Evolutionary conservation across 2,888 invertebrate species (phyloP), one percentile per base, ranked within the genome.

Genomic region (Tromatobia lineatoria): DNA sequence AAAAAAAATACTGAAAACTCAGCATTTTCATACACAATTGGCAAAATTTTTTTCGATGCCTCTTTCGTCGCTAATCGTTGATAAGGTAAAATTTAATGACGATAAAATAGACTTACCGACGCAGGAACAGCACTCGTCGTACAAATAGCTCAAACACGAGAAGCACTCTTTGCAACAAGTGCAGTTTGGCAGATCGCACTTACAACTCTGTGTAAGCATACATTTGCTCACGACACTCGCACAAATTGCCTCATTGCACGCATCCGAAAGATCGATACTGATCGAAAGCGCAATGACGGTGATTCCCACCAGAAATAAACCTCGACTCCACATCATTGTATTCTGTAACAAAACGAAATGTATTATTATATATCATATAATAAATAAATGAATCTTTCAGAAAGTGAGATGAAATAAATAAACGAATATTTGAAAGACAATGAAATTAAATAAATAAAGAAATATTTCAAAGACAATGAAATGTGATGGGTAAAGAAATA

Each of bases 191-290:
- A 98, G 95, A 93, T 99, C 98, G 94, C 99, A 99, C 94, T 98
- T 98, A 94, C 99, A 99, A 71, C 98, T 98, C 93, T 98, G 98
- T 15, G 99, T 99, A 86, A 99, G 95, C 96, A 99, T 97, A 94
- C 99, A 99, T 94, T 99, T 99, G 91, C 98, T 98, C 70, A 99
- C 99, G 76, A 98, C 97, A 91, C 98, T 98, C 25, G 98, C 99
- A 94, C 99, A 99, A 78, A 99, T 97, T 38, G 98, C 97, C 94
- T 99, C 98, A 93, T 99, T 99, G 94, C 99, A 99, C 18, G 91
- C 93, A 57, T 89, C 87, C 23, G 91, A 87, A 80, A 87, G 71
- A 3, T 88, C 88, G 54, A 83, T 87, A 57, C 80, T 83, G 42
- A 86, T 87, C 47, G 87, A 76, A 20, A 89, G 82, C 15, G 91